A percentile compares a stretch with the other conserved stretches of the same genome.
phyloP scores from a whole-genome alignment of 2,888 invertebrate species.

The Andrena chrysosceles region DNA sequence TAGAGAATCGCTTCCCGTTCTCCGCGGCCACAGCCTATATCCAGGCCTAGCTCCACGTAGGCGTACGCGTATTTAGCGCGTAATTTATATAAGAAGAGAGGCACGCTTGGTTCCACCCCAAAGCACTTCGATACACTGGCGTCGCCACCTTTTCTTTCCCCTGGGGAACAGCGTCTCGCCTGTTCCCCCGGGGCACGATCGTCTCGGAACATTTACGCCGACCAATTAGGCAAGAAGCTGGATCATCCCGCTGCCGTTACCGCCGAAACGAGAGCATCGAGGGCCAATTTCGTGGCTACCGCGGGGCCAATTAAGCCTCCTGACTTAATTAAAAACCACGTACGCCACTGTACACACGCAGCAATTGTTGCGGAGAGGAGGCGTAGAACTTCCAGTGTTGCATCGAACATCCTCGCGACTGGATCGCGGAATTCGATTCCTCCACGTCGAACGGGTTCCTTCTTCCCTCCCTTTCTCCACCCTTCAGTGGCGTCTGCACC shows the following conservation, averaged over 20 bases:
- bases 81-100: slow-evolving; percentile 83
- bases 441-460: neutral
- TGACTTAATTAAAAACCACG: slow-evolving; percentile 70
- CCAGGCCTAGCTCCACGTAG: slow-evolving; percentile 52
- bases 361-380: slow-evolving; percentile 82
- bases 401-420: slow-evolving; percentile 82
- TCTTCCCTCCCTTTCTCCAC: neutral
- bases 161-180: neutral
- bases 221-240: neutral
- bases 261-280: neutral
- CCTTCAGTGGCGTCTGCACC: neutral
- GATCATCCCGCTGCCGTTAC: neutral
- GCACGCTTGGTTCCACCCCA: slow-evolving; percentile 85
- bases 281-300: neutral
- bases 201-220: neutral
- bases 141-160: slow-evolving; percentile 58
- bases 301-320: slow-evolving; percentile 26
- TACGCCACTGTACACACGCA: slow-evolving; percentile 81
- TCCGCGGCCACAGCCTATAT: slow-evolving; percentile 49
- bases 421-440: slow-evolving; percentile 58
- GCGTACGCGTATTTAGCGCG: slow-evolving; percentile 81
- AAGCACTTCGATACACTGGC: slow-evolving; percentile 83
- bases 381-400: slow-evolving; percentile 78
- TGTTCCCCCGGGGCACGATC: too few species aligned
- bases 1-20: slow-evolving; percentile 76